Evolutionary conservation across 2,113 vertebrate genomes (phyloP).

Genomic region (Proterorhinus semilunaris): DNA sequence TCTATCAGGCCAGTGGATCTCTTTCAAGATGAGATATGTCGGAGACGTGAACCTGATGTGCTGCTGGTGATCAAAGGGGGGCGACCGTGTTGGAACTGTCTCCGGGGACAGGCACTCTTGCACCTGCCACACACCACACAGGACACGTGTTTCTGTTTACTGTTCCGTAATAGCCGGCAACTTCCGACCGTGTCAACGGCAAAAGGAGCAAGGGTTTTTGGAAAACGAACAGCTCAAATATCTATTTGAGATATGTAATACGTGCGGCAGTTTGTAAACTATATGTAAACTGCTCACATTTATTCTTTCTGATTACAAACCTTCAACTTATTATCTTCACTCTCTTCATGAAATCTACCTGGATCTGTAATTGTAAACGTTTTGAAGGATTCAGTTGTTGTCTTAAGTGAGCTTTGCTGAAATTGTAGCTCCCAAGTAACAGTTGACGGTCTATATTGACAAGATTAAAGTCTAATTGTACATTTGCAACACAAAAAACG

Average conservation of each 20-base stretch:
- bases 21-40: constrained; percentile 70
- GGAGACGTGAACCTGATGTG: constrained; percentile 70
- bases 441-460: neutral
- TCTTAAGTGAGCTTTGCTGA: neutral
- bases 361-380: too few relatives aligned
- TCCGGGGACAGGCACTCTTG: constrained; percentile 43
- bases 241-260: neutral
- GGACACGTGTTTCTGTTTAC: constrained; percentile 54
- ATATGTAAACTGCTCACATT: too few relatives aligned
- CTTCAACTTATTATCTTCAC: too few relatives aligned
- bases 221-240: neutral
- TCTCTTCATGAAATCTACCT: too few relatives aligned
- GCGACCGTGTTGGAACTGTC: constrained; percentile 47
- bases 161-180: constrained; percentile 41
- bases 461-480: neutral
- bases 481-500: neutral
- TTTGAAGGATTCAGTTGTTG: too few relatives aligned
- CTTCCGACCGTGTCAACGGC: constrained; percentile 18
- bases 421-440: neutral
- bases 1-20: constrained; percentile 55
- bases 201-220: neutral
- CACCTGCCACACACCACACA: constrained; percentile 51
- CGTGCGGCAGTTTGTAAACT: too few relatives aligned
- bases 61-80: constrained; percentile 74
- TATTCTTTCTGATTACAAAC: too few relatives aligned